A percentile compares a stretch with the other conserved stretches of the same genome.
phyloP scores from a whole-genome alignment of 2,797 vertebrate species.

The Arnoldichthys spilopterus region DNA sequence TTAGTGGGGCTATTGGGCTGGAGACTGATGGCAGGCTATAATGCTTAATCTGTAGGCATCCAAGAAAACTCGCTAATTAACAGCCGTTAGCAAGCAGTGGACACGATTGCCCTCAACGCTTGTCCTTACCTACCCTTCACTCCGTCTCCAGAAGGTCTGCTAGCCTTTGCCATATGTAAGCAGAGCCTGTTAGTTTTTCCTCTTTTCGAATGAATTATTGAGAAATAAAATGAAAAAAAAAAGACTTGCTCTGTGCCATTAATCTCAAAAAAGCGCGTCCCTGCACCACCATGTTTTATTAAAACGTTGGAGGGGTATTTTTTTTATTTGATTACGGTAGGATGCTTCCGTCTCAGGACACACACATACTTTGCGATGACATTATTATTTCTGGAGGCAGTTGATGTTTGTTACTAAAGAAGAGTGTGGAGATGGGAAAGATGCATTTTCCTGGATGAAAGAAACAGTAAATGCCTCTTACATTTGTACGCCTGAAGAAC shows the following conservation, averaged over 20 bases:
- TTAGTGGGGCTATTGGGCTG: conserved; percentile 32
- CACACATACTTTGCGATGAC: conserved; percentile 48
- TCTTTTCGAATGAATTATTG: conserved; percentile 67
- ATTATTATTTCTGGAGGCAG: conserved; percentile 61
- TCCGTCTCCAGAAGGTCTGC: conserved; percentile 49
- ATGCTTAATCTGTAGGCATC: conserved; percentile 35
- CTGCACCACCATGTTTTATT: conserved; percentile 64
- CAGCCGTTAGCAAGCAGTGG: conserved; percentile 48
- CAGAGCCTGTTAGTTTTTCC: conserved; percentile 46
- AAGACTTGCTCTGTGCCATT: conserved; percentile 47
- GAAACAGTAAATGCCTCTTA: conserved; percentile 57
- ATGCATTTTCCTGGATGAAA: conserved; percentile 47
- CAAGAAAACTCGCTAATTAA: conserved; percentile 27
- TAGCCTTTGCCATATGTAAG: conserved; percentile 54
- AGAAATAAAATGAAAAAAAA: conserved; percentile 68
- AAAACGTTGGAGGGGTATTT: conserved; percentile 54
- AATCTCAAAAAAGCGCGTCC: conserved; percentile 64
- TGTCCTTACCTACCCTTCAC: conserved; percentile 42
- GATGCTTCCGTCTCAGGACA: conserved; percentile 43
- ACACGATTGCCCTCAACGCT: background rate
- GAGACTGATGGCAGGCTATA: conserved; percentile 18
- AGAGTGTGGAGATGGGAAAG: conserved; percentile 26
- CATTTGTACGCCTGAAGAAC: conserved; percentile 60
- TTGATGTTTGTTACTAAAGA: conserved; percentile 49
- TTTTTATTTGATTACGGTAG: conserved; percentile 53